These are phyloP conservation scores for Streptopelia turtur DNA, from an alignment of 2,797 vertebrate genomes.

Conservation along the genomic window DNA sequence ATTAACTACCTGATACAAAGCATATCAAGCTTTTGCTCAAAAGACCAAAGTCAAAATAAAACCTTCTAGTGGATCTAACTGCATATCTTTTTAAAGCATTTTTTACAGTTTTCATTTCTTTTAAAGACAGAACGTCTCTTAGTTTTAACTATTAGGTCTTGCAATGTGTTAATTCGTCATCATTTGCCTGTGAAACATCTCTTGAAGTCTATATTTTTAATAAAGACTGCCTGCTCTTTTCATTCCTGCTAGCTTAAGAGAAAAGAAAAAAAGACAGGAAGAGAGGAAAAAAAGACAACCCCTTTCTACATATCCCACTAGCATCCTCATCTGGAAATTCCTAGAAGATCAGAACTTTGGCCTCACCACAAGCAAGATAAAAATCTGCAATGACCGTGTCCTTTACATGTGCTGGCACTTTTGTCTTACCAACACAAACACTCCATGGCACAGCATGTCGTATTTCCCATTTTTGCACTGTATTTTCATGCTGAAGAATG, in stretches of 20 bases:
- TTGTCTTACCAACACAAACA: neutral
- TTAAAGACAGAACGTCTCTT: neutral
- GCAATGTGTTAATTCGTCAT: neutral
- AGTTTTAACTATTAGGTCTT: neutral
- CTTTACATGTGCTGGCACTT: neutral
- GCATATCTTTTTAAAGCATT: neutral
- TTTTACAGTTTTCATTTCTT: neutral
- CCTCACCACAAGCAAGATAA: neutral
- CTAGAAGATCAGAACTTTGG: neutral
- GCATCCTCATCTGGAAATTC: neutral
- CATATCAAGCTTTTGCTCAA: neutral
- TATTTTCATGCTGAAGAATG: neutral
- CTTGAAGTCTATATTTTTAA: neutral
- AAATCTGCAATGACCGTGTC: fast-evolving
- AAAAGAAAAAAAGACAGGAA: neutral
- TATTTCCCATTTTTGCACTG: neutral
- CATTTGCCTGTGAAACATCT: neutral
- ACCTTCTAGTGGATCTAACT: neutral
- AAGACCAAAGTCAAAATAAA: neutral
- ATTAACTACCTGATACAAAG: neutral
- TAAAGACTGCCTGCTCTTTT: neutral
- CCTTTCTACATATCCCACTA: neutral
- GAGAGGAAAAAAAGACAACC: fast-evolving
- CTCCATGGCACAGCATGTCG: fast-evolving
- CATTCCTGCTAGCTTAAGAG: neutral